Conservation (phyloP, 2,888 invertebrate species). For the Xanthorhoe spadicearia region DNA sequence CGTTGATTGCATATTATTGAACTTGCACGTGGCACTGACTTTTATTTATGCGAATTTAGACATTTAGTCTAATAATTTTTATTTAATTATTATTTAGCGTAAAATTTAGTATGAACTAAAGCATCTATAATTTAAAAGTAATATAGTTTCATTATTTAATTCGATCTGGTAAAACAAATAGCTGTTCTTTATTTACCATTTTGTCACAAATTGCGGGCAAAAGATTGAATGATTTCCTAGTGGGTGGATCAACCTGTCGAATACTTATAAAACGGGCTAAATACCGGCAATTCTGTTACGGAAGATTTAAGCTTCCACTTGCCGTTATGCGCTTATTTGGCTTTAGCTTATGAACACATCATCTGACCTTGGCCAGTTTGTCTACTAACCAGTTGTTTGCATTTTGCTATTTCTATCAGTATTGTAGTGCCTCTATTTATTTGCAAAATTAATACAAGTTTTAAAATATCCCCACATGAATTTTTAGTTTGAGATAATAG, state of each 20-base stretch:
- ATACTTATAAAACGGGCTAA: background rate
- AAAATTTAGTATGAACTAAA: no score
- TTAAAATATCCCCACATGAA: background rate
- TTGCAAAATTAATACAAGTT: background rate
- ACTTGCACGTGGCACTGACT: no score
- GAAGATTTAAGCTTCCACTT: background rate
- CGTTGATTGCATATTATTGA: no score
- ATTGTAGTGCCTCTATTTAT: background rate
- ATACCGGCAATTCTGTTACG: background rate
- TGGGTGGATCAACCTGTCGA: constrained; percentile 8
- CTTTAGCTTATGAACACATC: background rate
- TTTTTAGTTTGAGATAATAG: background rate
- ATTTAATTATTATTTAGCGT: no score
- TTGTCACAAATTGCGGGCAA: background rate
- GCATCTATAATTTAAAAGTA: no score
- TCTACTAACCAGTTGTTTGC: background rate
- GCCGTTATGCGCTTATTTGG: constrained; percentile 1
- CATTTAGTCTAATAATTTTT: no score
- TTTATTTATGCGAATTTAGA: no score
- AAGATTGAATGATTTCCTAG: constrained; percentile 10
- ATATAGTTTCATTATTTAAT: no score
- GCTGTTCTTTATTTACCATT: background rate
- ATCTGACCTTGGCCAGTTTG: background rate
- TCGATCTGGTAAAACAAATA: no score
- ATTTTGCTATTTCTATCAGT: background rate